Base-by-base conservation (phyloP, 2,888 invertebrate genomes). In the Heteromurus nitidus region DNA sequence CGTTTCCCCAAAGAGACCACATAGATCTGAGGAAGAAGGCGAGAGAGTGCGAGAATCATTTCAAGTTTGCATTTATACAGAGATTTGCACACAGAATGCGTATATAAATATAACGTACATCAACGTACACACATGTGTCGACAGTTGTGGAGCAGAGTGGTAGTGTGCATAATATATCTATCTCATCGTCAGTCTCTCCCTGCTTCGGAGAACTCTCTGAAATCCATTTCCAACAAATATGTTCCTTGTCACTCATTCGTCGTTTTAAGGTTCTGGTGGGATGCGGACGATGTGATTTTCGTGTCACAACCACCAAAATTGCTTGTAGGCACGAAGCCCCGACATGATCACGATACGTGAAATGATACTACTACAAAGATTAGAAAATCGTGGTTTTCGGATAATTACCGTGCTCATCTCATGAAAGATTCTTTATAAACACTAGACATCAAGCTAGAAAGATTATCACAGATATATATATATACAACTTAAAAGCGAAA, bases 201-300 rank as follows among this genome's bases (percentile, higher is more conserved):
- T 47, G n/a, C n/a, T 47, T 16, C n/a, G 16, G n/a, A 36, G 47
- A 47, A 47, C 3, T n/a, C n/a, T n/a, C n/a, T 47, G 47, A 47
- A 47, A 47, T 47, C 47, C 47, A 47, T 47, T 47, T 47, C n/a
- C 47, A 47, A 36, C 36, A 36, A 36, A 47, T 47, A 47, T 47
- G 11, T 47, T 47, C n/a, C 47, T 47, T 47, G 47, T 47, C 47
- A 47, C 11, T 5, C 47, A 47, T 47, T 47, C 47, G 3, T 16
- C 3, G n/a, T 47, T 47, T 47, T n/a, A 47, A 47, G 47, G 47
- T 16, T n/a, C n/a, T 16, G 36, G 7, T 47, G 47, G 47, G n/a
- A 47, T 47, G 11, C 47, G 3, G 11, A n/a, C 47, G 16, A n/a
- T n/a, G n/a, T n/a, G n/a, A n/a, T n/a, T n/a, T n/a, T n/a, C n/a